Conservation (phyloP, 2,888 invertebrate species). For the Lamproptera curius region DNA sequence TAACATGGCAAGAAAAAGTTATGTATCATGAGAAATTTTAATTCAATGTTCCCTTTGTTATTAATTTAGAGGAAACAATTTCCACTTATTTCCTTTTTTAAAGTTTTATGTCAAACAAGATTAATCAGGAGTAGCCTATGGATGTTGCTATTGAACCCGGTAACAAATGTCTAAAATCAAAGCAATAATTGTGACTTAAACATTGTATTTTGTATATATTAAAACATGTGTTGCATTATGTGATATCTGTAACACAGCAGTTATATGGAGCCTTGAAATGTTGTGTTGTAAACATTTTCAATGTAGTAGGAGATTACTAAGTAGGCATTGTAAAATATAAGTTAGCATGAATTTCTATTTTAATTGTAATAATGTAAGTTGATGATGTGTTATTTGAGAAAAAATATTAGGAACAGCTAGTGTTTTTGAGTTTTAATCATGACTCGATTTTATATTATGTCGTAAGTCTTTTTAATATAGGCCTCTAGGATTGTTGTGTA, state of each 20-base stretch:
- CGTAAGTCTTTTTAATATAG: conserved; percentile 9
- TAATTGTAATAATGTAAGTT: conserved; percentile 44
- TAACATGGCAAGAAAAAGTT: conserved; percentile 2
- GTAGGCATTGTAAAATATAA: conserved; percentile 49
- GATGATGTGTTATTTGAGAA: conserved; percentile 35
- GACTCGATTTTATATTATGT: conserved; percentile 28
- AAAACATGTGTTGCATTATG: conserved; percentile 3
- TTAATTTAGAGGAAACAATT: not conserved
- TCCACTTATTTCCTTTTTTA: not conserved
- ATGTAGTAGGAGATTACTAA: conserved; percentile 42
- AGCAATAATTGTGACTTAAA: not conserved
- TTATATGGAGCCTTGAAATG: conserved; percentile 40
- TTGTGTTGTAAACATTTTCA: conserved; percentile 37
- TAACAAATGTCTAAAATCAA: not conserved
- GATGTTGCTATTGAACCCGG: not conserved
- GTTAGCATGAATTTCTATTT: conserved; percentile 54
- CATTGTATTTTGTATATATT: not conserved
- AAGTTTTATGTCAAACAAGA: not conserved
- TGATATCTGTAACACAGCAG: not conserved
- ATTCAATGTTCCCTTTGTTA: conserved; percentile 10
- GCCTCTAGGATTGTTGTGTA: not conserved
- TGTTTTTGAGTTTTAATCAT: conserved; percentile 39
- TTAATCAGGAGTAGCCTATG: conserved; percentile 2
- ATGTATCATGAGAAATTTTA: conserved; percentile 7
- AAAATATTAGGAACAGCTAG: conserved; percentile 55